These are phyloP conservation scores for Uria lomvia DNA, from an alignment of 2,113 vertebrate species.

Conservation along the genomic window DNA sequence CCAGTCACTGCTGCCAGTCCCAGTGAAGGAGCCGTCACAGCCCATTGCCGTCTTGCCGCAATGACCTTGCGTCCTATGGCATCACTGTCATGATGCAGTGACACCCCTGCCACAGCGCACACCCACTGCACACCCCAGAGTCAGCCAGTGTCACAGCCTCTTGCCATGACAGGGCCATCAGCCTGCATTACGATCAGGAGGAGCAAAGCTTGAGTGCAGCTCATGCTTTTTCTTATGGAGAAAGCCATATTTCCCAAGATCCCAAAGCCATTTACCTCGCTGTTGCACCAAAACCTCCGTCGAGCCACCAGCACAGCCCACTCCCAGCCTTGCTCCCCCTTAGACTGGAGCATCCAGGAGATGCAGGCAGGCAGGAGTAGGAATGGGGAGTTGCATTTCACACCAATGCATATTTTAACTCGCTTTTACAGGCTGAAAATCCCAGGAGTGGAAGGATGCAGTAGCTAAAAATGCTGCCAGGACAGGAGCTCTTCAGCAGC, in stretches of 20 bases:
- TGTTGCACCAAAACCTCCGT: not conserved
- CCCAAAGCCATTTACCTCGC: not conserved
- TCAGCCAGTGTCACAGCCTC: not conserved
- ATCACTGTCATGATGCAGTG: not conserved
- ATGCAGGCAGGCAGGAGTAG: not conserved
- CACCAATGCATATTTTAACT: not conserved
- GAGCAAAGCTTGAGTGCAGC: not conserved
- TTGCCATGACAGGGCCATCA: not conserved
- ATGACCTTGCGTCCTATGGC: fast-evolving
- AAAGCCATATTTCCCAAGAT: not conserved
- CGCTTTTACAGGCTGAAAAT: not conserved
- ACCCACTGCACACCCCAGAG: not conserved
- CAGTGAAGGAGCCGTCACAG: not conserved
- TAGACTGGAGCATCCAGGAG: not conserved
- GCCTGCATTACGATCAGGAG: not conserved
- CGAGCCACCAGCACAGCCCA: fast-evolving
- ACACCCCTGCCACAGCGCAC: not conserved
- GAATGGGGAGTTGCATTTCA: not conserved
- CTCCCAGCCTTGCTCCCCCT: not conserved
- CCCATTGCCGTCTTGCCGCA: fast-evolving
- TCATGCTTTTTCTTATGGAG: not conserved
- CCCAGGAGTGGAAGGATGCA: not conserved
- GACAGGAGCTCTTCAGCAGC: not conserved
- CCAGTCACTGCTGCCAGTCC: not conserved
- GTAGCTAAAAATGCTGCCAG: not conserved